phyloP scores from a whole-genome alignment of 2,888 invertebrate genomes.

The Agrotis exclamationis region DNA sequence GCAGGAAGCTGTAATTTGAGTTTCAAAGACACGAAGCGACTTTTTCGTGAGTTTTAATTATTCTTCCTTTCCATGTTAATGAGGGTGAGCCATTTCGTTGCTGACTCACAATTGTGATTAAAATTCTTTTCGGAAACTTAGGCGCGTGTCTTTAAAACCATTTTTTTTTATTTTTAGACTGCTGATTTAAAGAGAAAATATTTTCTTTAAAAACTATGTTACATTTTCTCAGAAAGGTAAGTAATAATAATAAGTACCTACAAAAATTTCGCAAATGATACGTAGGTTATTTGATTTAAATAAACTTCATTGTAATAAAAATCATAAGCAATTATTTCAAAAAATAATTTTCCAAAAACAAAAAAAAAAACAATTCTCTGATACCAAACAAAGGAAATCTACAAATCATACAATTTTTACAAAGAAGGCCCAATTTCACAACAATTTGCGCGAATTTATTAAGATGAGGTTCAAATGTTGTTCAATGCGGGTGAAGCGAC shows the following conservation, averaged over 20 bases:
- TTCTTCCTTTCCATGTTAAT: conserved; percentile 63
- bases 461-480: conserved; percentile 41
- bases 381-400: conserved; percentile 9
- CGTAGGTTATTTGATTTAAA: background rate
- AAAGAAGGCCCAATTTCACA: conserved; percentile 50
- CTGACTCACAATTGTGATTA: conserved; percentile 53
- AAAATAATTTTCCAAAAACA: background rate
- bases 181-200: background rate
- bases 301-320: background rate
- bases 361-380: conserved; percentile 13
- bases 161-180: conserved; percentile 4
- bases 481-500: conserved; percentile 27
- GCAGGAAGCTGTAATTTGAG: conserved; percentile 58
- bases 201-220: background rate
- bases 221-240: no score
- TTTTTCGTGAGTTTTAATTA: conserved; percentile 65
- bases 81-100: conserved; percentile 57
- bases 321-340: conserved; percentile 1
- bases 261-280: no score
- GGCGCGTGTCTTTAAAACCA: conserved; percentile 18
- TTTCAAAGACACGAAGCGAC: conserved; percentile 59
- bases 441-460: conserved; percentile 51
- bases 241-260: no score
- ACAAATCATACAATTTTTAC: conserved; percentile 39
- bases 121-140: conserved; percentile 47